Percentiles rank a stretch among this genome's conserved stretches.
These are phyloP conservation scores for Pachyseris speciosa DNA, from an alignment of 64 coral and sea anemone species.

Conservation along the genomic window DNA sequence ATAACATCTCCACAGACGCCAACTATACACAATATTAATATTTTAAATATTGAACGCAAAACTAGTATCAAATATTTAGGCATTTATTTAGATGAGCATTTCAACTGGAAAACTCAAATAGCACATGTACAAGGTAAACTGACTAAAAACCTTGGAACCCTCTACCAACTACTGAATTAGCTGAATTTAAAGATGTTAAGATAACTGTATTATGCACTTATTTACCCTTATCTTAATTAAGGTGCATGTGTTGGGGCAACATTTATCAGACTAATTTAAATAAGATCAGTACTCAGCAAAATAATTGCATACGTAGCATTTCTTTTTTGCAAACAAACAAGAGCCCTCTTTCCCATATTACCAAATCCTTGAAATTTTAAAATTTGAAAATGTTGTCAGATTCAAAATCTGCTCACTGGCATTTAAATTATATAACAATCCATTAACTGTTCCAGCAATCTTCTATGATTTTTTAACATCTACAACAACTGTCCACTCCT, in stretches of 20 bases:
- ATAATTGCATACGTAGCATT: conserved; percentile 5
- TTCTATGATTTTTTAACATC: background rate
- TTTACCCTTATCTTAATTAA: conserved; percentile 36
- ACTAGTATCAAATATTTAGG: conserved; percentile 48
- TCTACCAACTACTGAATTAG: background rate
- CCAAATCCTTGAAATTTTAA: conserved; percentile 2
- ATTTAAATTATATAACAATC: conserved; percentile 8
- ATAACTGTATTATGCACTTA: background rate
- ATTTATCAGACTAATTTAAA: conserved; percentile 41
- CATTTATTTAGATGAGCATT: conserved; percentile 43
- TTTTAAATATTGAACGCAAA: background rate
- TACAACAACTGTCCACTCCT: background rate
- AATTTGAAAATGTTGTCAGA: background rate
- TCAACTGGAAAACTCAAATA: conserved; percentile 43
- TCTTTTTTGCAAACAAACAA: conserved; percentile 11
- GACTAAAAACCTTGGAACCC: conserved; percentile 8
- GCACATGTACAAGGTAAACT: conserved; percentile 35
- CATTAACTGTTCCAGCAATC: conserved; percentile 1
- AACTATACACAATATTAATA: background rate
- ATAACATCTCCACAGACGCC: conserved; percentile 25
- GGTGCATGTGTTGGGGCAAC: conserved; percentile 19
- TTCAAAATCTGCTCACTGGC: background rate
- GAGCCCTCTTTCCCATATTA: background rate
- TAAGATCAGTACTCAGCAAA: conserved; percentile 34
- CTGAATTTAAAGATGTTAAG: conserved; percentile 14